phyloP scores from a whole-genome alignment of 2,888 invertebrate genomes.

The Ochlodes sylvanus region DNA sequence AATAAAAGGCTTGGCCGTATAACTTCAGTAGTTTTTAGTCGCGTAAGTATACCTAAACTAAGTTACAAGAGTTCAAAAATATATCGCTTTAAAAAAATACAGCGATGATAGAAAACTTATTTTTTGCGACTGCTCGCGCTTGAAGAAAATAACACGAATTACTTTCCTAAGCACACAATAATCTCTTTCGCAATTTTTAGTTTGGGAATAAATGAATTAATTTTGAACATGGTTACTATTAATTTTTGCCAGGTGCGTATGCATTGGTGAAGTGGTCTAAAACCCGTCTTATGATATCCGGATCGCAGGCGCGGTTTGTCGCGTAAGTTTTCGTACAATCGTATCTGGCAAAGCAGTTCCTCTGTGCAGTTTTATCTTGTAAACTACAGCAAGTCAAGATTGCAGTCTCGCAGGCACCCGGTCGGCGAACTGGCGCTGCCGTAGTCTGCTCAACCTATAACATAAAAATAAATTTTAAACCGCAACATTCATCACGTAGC shows the following conservation, averaged over 20 bases:
- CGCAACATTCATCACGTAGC: background rate
- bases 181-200: background rate
- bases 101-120: too few species aligned
- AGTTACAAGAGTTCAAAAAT: too few species aligned
- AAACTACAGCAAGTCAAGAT: slow-evolving; percentile 64
- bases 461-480: slow-evolving; percentile 10
- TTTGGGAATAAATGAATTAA: background rate
- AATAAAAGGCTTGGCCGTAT: too few species aligned
- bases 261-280: slow-evolving; percentile 57
- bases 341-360: slow-evolving; percentile 58
- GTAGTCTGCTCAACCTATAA: slow-evolving; percentile 45
- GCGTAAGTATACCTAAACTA: too few species aligned
- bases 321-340: slow-evolving; percentile 54
- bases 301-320: slow-evolving; percentile 54
- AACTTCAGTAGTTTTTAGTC: too few species aligned
- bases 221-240: background rate
- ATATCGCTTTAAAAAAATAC: too few species aligned
- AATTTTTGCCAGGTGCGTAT: slow-evolving; percentile 49
- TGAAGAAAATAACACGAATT: slow-evolving; percentile 9
- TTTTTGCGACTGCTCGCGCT: background rate
- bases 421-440: slow-evolving; percentile 47
- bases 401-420: slow-evolving; percentile 62
- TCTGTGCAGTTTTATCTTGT: slow-evolving; percentile 36
- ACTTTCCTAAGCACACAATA: slow-evolving; percentile 10
- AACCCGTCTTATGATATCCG: slow-evolving; percentile 52